These are phyloP conservation scores for Heliconius ethilla DNA, from an alignment of 2,888 invertebrate species.

Conservation along the genomic window DNA sequence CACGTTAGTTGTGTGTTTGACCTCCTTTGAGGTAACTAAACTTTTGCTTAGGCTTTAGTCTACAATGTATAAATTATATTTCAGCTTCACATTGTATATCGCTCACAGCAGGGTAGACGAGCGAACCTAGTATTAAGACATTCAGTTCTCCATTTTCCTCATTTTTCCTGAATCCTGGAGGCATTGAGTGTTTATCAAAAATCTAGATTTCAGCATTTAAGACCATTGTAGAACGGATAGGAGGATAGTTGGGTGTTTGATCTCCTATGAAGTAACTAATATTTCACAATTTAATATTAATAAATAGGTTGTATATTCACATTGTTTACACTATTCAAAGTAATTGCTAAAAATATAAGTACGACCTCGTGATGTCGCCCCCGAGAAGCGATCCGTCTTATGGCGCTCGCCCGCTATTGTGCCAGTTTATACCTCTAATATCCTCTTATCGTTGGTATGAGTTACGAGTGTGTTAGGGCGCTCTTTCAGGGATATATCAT, in stretches of 20 bases:
- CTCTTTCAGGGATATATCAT: constrained; percentile 31
- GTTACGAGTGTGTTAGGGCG: constrained; percentile 42
- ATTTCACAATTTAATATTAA: not conserved
- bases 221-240: no score
- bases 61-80: not conserved
- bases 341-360: constrained; percentile 40
- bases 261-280: no score
- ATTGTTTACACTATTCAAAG: constrained; percentile 28
- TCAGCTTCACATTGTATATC: no score
- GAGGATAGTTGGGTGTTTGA: no score
- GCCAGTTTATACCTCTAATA: constrained; percentile 44
- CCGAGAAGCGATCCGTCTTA: constrained; percentile 61
- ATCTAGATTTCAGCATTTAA: no score
- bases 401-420: constrained; percentile 43
- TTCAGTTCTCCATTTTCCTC: no score
- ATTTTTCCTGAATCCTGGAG: no score
- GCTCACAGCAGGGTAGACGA: no score
- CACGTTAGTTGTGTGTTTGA: not conserved
- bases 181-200: no score
- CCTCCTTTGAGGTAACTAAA: not conserved
- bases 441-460: constrained; percentile 47
- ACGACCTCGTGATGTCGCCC: constrained; percentile 51
- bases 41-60: not conserved
- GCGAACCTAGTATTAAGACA: no score
- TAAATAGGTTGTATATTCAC: not conserved